Evolutionary conservation across 2,888 invertebrate species (phyloP).

Genomic region (Aelia acuminata): DNA sequence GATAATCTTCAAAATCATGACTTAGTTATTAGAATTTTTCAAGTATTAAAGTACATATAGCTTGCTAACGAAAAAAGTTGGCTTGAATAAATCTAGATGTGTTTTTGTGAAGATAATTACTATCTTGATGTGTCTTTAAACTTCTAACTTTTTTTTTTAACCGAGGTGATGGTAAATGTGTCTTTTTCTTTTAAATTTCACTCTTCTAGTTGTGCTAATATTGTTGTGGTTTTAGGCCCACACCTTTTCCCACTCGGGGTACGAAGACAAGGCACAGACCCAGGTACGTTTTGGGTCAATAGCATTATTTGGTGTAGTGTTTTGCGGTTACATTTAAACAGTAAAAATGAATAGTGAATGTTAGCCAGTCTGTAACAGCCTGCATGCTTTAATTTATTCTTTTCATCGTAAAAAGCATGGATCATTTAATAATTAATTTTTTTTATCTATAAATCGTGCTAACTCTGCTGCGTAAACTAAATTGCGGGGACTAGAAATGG

Average conservation of each 20-base stretch:
- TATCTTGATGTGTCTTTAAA: neutral
- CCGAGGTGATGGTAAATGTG: conserved; percentile 22
- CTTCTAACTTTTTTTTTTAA: neutral
- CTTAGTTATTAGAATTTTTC: too few relatives aligned
- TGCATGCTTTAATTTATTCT: neutral
- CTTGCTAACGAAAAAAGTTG: too few relatives aligned
- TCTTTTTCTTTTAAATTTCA: conserved; percentile 17
- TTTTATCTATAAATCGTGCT: neutral
- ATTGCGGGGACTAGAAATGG: neutral
- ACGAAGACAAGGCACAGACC: conserved; percentile 34
- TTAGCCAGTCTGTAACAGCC: neutral
- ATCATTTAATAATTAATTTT: neutral
- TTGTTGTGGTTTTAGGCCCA: conserved; percentile 40
- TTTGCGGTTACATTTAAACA: too few relatives aligned
- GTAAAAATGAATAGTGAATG: neutral
- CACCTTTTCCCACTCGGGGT: conserved; percentile 27
- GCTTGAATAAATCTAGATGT: too few relatives aligned
- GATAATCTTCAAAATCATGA: too few relatives aligned
- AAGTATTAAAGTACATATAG: too few relatives aligned
- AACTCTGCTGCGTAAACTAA: too few relatives aligned
- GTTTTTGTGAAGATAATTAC: neutral
- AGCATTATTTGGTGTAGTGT: conserved; percentile 9
- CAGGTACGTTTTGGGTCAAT: conserved; percentile 39
- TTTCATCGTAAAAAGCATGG: neutral
- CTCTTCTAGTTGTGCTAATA: conserved; percentile 2